Conservation (phyloP, 1,140 invertebrate species). For the Seison nebaliae region DNA sequence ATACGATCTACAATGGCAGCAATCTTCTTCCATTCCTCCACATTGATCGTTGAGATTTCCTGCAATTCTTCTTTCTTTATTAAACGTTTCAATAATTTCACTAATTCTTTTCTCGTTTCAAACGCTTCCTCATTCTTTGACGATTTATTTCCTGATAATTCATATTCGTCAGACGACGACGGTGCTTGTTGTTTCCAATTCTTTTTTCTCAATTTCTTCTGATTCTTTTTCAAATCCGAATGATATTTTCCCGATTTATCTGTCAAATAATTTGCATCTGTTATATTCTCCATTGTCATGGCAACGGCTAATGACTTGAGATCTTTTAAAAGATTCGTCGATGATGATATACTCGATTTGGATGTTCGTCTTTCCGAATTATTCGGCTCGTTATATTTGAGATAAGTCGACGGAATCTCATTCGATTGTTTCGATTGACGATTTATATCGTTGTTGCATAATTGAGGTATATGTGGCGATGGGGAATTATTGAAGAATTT, state of each 20-base stretch:
- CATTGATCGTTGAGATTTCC: slow-evolving; percentile 17
- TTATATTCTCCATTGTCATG: too few relatives aligned
- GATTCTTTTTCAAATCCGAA: neutral
- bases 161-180: neutral
- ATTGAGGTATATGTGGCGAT: too few relatives aligned
- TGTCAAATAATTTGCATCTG: neutral
- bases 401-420: too few relatives aligned
- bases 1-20: slow-evolving; percentile 21
- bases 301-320: too few relatives aligned
- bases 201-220: neutral
- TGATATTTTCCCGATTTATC: neutral
- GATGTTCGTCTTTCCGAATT: too few relatives aligned
- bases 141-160: neutral
- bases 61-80: slow-evolving; percentile 1
- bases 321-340: too few relatives aligned
- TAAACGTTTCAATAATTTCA: slow-evolving; percentile 6
- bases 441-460: too few relatives aligned
- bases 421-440: too few relatives aligned
- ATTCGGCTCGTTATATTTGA: too few relatives aligned
- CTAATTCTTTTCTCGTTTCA: slow-evolving; percentile 1
- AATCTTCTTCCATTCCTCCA: slow-evolving; percentile 25
- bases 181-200: neutral
- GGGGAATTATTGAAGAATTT: too few relatives aligned
- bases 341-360: too few relatives aligned
- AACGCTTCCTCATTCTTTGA: neutral